A percentile compares a stretch with the other conserved stretches of the same genome.
Conservation (phyloP, 2,888 invertebrate genomes). For the Ophion costatus region DNA sequence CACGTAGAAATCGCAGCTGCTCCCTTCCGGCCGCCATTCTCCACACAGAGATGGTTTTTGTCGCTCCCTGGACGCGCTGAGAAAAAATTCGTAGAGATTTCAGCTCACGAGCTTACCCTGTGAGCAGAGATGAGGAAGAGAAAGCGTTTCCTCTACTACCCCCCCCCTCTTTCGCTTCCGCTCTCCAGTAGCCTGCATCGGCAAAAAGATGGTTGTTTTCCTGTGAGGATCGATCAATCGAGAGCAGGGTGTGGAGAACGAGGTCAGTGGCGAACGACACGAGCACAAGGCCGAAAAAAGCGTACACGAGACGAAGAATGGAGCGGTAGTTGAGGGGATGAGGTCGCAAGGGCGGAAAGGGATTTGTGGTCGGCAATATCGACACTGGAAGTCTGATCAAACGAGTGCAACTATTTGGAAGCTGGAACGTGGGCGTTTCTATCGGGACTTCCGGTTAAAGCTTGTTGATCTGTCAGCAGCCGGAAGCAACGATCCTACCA, state of each 20-base stretch:
- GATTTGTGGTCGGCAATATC: conserved; percentile 51
- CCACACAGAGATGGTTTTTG: conserved; percentile 29
- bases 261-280: conserved; percentile 45
- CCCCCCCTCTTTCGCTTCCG: conserved; percentile 20
- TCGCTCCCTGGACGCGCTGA: conserved; percentile 44
- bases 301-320: conserved; percentile 25
- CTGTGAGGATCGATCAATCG: conserved; percentile 60
- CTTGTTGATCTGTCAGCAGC: not conserved
- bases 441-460: conserved; percentile 3
- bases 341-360: conserved; percentile 21
- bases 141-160: not conserved
- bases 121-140: conserved; percentile 48
- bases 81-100: conserved; percentile 49
- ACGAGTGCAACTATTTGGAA: conserved; percentile 19
- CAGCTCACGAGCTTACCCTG: conserved; percentile 40
- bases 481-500: conserved; percentile 14
- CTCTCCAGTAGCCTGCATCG: conserved; percentile 44
- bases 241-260: conserved; percentile 38
- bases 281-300: conserved; percentile 24
- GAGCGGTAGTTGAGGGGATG: conserved; percentile 15
- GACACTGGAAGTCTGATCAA: conserved; percentile 53
- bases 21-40: conserved; percentile 25
- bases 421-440: not conserved
- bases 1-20: conserved; percentile 24
- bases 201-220: conserved; percentile 54